Evolutionary conservation across 2,888 invertebrate species (phyloP).

Genomic region (Apodemia zela): DNA sequence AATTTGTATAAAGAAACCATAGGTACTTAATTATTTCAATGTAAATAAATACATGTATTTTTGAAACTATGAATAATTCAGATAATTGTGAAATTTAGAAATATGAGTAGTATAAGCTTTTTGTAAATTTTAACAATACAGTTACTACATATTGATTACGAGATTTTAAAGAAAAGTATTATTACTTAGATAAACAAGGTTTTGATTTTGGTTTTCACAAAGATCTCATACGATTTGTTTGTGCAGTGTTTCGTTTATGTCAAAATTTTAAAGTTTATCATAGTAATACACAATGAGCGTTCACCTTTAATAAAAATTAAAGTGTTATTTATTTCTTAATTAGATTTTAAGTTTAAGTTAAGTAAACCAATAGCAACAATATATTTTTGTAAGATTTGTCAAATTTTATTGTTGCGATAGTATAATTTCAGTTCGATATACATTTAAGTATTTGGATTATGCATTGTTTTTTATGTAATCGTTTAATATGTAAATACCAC

Average conservation of each 20-base stretch:
- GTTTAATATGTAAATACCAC: too few relatives aligned
- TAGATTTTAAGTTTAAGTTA: slow-evolving; percentile 29
- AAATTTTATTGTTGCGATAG: not conserved
- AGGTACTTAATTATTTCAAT: not conserved
- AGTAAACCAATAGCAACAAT: slow-evolving; percentile 27
- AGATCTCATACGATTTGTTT: slow-evolving; percentile 80
- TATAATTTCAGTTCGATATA: not conserved
- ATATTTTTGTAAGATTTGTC: not conserved
- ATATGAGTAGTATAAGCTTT: not conserved
- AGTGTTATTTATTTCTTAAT: slow-evolving; percentile 77
- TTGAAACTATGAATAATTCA: slow-evolving; percentile 29
- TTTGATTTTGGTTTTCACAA: slow-evolving; percentile 78
- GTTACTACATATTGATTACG: slow-evolving; percentile 33
- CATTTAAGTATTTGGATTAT: not conserved
- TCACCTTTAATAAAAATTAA: slow-evolving; percentile 33
- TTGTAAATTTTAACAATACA: slow-evolving; percentile 17
- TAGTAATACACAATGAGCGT: slow-evolving; percentile 48
- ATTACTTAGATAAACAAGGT: slow-evolving; percentile 6
- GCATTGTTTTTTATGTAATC: too few relatives aligned
- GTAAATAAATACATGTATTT: slow-evolving; percentile 31
- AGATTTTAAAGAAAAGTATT: slow-evolving; percentile 43
- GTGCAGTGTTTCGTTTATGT: slow-evolving; percentile 80
- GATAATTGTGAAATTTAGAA: not conserved
- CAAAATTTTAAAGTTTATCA: slow-evolving; percentile 70
- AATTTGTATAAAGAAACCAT: too few relatives aligned